These are phyloP conservation scores for Pseudonaja textilis DNA, from an alignment of 2,113 vertebrate species.

Conservation along the genomic window DNA sequence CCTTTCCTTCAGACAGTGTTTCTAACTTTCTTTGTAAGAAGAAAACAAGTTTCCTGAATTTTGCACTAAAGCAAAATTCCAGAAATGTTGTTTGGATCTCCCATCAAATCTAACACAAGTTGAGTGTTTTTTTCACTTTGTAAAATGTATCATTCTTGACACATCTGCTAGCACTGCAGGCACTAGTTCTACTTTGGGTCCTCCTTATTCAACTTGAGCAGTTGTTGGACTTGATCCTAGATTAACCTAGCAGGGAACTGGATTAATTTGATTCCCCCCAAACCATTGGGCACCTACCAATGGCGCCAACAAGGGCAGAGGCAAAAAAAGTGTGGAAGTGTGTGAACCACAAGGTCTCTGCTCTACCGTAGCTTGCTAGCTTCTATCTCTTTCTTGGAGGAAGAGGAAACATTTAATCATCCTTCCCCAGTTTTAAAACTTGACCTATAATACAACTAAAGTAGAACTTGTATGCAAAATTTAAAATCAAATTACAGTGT, in stretches of 20 bases:
- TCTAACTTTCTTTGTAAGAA: not conserved
- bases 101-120: not conserved
- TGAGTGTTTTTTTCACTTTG: not conserved
- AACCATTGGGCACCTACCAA: not conserved
- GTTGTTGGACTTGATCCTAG: not conserved
- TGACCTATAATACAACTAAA: not conserved
- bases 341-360: not conserved
- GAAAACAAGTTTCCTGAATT: not conserved
- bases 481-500: not conserved
- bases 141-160: not conserved
- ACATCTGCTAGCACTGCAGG: not conserved
- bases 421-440: not conserved
- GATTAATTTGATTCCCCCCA: not conserved
- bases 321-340: not conserved
- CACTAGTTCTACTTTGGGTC: not conserved
- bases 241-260: not conserved
- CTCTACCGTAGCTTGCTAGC: not conserved
- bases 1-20: not conserved
- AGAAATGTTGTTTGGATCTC: not conserved
- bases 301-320: not conserved
- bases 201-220: not conserved
- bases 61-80: not conserved
- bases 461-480: not conserved
- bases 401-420: not conserved
- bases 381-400: not conserved